Percentiles rank a stretch among this genome's conserved stretches.
These are phyloP conservation scores for Venusia cambrica DNA, from an alignment of 2,888 invertebrate genomes.

Conservation along the genomic window DNA sequence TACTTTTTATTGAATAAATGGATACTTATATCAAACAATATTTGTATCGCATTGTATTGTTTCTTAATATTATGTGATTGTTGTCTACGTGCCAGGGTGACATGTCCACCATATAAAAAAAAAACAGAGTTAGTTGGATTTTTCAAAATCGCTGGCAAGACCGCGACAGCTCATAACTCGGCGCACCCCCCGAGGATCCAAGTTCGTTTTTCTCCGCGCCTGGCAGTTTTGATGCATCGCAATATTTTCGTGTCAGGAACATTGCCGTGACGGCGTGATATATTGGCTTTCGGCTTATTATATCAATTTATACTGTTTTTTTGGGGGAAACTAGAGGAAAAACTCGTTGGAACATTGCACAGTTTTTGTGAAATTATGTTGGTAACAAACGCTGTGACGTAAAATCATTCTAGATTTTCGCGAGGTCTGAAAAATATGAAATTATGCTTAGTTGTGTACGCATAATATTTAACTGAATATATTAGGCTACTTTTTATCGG, in stretches of 20 bases:
- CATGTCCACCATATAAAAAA: not conserved
- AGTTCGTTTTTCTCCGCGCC: slow-evolving; percentile 61
- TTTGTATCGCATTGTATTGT: too few species aligned
- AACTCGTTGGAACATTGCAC: too few species aligned
- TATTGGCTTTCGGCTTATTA: slow-evolving; percentile 57
- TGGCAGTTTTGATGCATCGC: slow-evolving; percentile 76
- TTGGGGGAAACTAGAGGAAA: slow-evolving; percentile 3
- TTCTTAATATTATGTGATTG: too few species aligned
- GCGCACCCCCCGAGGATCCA: slow-evolving; percentile 22
- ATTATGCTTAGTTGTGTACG: too few species aligned
- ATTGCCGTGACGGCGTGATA: slow-evolving; percentile 66
- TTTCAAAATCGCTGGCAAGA: not conserved
- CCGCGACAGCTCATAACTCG: slow-evolving; percentile 29
- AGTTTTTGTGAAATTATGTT: too few species aligned
- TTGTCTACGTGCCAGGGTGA: not conserved
- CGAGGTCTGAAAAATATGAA: too few species aligned
- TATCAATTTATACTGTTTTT: slow-evolving; percentile 21
- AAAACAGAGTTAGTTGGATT: not conserved
- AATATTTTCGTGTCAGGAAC: slow-evolving; percentile 75
- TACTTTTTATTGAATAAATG: too few species aligned
- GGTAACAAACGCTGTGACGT: too few species aligned
- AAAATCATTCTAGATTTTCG: too few species aligned
- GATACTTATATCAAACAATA: too few species aligned
- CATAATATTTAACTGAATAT: too few species aligned
- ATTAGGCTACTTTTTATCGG: too few species aligned